Evolutionary conservation across 2,888 invertebrate genomes (phyloP), one percentile per base, ranked within the genome.

Genomic region (Deladenus siricidicola): DNA sequence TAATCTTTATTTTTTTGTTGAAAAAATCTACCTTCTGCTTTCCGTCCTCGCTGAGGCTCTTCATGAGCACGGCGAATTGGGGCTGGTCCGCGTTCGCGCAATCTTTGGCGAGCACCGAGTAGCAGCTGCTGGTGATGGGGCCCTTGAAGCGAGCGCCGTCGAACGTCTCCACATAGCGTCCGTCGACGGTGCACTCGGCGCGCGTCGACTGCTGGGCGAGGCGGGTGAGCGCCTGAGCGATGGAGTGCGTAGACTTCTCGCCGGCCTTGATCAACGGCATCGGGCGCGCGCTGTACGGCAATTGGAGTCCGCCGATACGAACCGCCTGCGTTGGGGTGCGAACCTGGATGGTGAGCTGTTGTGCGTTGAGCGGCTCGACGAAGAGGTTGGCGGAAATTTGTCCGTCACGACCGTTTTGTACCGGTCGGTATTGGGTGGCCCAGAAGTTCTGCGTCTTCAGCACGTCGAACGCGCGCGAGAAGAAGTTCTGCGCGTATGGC

Each of bases 31-130:
- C 49, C 29, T 59, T 59, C 24, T 50, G 28, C 49, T 60, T 30
- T 14, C 52, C 30, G 21, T 56, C 49, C 43, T 49, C 19, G 23
- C 24, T 14, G 23, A 60, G 39, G 21, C 39, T 49, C 60, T 78
- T 79, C 57, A 75, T 71, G 29, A 80, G 68, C 42, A 81, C 78
- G 63, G 79, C 80, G 67, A 80, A 76, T 55, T 72, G 70, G 59
- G 75, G 70, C 58, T 67, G 45, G 26, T 73, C 68, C 14, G 70
- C 71, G 42, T 30, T 49, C 21, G 52, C 26, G 56, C 60, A 60
- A 68, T 82, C 81, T 72, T 80, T 80, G 67, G 79, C 78, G 60
- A 81, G 62, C 26, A 82, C 73, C 52, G 79, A 75, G 68, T 76
- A 79, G 72, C 81, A 82, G 19, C 26, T 14, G 28, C 34, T 29